These are phyloP conservation scores for Malurus splendens DNA, from an alignment of 2,797 vertebrate genomes.

Conservation along the genomic window DNA sequence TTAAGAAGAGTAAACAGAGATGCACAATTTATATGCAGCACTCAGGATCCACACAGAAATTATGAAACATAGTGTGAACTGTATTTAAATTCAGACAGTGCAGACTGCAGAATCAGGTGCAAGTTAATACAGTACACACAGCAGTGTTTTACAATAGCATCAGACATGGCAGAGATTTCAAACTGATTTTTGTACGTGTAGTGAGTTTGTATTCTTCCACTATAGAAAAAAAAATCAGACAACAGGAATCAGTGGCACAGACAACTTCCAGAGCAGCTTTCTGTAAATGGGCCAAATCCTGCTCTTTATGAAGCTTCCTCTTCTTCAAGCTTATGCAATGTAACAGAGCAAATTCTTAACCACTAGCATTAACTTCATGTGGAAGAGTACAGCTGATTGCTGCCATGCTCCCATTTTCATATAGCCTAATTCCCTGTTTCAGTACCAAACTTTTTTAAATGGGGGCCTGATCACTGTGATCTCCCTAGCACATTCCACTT, in stretches of 20 bases:
- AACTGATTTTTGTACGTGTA: background rate
- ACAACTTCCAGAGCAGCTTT: background rate
- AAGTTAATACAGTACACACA: background rate
- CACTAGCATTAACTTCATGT: background rate
- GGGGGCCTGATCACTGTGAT: background rate
- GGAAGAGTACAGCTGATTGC: background rate
- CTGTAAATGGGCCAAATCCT: background rate
- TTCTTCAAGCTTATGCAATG: background rate
- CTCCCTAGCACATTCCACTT: background rate
- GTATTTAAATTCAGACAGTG: background rate
- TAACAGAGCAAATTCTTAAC: background rate
- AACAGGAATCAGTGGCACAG: background rate
- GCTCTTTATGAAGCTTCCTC: background rate
- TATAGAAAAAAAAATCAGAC: background rate
- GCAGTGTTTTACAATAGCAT: background rate
- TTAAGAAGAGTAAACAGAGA: background rate
- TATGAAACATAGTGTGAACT: slow-evolving; percentile 13
- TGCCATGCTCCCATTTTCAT: background rate
- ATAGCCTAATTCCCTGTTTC: background rate
- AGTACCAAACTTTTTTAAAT: background rate
- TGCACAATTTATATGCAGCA: background rate
- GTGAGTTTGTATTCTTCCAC: background rate
- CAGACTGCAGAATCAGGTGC: background rate
- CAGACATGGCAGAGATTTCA: background rate
- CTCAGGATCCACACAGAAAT: background rate